Percentiles rank a stretch among this genome's conserved stretches.
Conservation (phyloP, 2,888 invertebrate species). For the Subacronicta megacephala region DNA sequence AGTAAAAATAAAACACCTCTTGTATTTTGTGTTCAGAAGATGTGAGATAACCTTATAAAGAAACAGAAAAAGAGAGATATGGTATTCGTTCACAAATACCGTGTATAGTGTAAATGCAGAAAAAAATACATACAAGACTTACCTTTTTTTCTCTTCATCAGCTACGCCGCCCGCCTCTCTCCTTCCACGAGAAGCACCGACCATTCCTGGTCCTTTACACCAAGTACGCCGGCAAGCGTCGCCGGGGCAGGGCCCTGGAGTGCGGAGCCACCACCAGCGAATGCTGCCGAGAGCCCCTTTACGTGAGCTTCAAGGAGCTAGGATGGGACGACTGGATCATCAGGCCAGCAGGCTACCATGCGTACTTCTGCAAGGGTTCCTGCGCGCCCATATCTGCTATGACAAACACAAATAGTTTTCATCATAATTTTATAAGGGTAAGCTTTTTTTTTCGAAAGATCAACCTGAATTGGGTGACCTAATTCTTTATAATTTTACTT, state of each 20-base stretch:
- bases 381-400: constrained; percentile 93
- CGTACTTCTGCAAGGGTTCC: constrained; percentile 96
- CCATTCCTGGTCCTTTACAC: constrained; percentile 95
- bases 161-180: constrained; percentile 91
- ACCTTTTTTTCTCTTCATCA: constrained; percentile 62
- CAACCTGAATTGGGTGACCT: too few species aligned
- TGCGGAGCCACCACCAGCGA: constrained; percentile 92
- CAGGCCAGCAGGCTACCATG: constrained; percentile 94
- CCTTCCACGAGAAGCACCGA: constrained; percentile 91
- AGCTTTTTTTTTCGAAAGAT: too few species aligned
- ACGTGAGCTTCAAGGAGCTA: constrained; percentile 95
- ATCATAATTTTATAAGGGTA: constrained; percentile 94
- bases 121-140: constrained; percentile 3
- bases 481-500: too few species aligned
- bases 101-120: too few species aligned
- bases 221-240: constrained; percentile 91
- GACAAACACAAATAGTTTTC: constrained; percentile 88
- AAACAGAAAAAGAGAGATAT: too few species aligned
- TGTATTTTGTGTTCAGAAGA: too few species aligned
- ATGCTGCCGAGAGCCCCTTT: constrained; percentile 95
- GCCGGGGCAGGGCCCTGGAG: constrained; percentile 91
- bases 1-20: too few species aligned
- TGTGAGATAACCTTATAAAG: too few species aligned
- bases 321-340: constrained; percentile 97
- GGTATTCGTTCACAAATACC: too few species aligned